Conservation (phyloP, 2,888 invertebrate species). For the Antheraea assamensis region DNA sequence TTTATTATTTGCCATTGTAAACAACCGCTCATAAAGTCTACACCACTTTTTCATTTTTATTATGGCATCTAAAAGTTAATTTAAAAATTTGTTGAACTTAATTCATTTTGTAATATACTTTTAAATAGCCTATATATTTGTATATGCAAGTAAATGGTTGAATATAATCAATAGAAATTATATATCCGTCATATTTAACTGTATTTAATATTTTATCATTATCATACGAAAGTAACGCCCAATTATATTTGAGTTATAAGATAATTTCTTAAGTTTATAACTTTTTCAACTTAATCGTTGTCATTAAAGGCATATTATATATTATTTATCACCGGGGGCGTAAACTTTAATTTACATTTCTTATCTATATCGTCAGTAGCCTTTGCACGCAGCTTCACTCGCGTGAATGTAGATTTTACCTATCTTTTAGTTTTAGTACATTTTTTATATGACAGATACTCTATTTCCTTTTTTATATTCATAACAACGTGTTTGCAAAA, state of each 20-base stretch:
- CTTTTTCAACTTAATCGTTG: too few species aligned
- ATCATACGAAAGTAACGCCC: too few species aligned
- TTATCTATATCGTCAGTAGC: not conserved
- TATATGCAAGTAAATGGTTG: not conserved
- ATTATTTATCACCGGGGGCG: not conserved
- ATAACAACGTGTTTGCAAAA: too few species aligned
- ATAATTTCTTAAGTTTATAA: too few species aligned
- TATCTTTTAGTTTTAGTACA: too few species aligned
- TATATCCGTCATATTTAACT: not conserved
- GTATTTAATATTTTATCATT: not conserved
- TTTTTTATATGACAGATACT: too few species aligned
- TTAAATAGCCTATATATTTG: not conserved
- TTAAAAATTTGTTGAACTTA: constrained; percentile 4
- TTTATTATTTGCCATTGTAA: constrained; percentile 71
- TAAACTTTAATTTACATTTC: not conserved
- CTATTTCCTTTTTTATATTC: too few species aligned
- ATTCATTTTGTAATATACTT: not conserved
- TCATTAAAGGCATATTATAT: too few species aligned
- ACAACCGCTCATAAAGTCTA: constrained; percentile 71
- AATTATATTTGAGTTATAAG: too few species aligned
- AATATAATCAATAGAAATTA: not conserved
- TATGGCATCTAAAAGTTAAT: constrained; percentile 17
- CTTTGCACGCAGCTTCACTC: too few species aligned
- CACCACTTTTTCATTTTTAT: constrained; percentile 32
- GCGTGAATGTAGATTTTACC: too few species aligned